Conservation (phyloP, 2,888 invertebrate genomes). For the Cephonodes hylas region DNA sequence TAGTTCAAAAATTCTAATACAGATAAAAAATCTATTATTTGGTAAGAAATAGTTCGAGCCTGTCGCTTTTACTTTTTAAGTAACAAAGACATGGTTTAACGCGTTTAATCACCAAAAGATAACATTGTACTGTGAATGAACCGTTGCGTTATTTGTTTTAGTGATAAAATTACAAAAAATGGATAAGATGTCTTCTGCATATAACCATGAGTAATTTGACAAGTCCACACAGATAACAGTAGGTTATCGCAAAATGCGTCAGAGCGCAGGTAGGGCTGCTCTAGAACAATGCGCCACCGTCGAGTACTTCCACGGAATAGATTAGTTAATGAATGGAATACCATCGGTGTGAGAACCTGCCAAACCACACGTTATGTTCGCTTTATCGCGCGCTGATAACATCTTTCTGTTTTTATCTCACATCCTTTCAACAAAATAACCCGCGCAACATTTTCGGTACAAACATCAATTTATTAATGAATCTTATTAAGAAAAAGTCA, state of each 20-base stretch:
- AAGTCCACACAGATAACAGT: conserved; percentile 49
- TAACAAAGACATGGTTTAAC: neutral
- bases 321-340: conserved; percentile 3
- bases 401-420: neutral
- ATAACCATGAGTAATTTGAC: conserved; percentile 56
- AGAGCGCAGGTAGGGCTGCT: conserved; percentile 46
- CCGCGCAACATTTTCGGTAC: neutral
- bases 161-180: neutral
- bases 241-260: conserved; percentile 50
- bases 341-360: conserved; percentile 9
- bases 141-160: neutral
- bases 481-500: neutral
- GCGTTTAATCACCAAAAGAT: neutral
- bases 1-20: no score
- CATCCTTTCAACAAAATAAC: neutral
- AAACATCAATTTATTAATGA: neutral
- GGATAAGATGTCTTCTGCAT: conserved; percentile 21
- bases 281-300: conserved; percentile 38
- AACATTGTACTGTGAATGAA: neutral
- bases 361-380: neutral
- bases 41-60: no score
- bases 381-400: neutral
- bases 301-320: conserved; percentile 1
- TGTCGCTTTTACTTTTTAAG: neutral
- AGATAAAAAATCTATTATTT: no score